These are phyloP conservation scores for Stenodema calcarata DNA, from an alignment of 2,888 invertebrate species.

Conservation along the genomic window DNA sequence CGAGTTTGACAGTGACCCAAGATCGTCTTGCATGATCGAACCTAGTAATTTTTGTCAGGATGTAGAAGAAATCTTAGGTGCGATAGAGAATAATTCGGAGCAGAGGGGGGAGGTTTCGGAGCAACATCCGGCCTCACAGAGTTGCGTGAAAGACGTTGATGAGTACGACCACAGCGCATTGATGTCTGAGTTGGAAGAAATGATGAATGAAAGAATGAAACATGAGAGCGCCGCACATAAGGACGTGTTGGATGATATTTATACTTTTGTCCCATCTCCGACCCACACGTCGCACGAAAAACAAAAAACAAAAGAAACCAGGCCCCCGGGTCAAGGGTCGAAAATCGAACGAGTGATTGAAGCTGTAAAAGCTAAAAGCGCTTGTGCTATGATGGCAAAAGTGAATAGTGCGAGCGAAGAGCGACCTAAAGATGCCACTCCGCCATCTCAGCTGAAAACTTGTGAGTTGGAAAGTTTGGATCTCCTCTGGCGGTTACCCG, in stretches of 20 bases:
- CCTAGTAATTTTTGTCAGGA: constrained; percentile 38
- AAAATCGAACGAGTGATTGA: constrained; percentile 42
- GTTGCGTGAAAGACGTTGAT: constrained; percentile 47
- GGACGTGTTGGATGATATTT: constrained; percentile 52
- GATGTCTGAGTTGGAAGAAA: constrained; percentile 40
- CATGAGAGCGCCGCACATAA: constrained; percentile 21
- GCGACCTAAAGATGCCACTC: constrained; percentile 12
- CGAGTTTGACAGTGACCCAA: constrained; percentile 43
- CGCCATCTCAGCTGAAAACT: constrained; percentile 17
- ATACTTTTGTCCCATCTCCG: constrained; percentile 54
- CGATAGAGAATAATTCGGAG: neutral
- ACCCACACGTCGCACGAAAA: constrained; percentile 14
- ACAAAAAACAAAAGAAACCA: constrained; percentile 28
- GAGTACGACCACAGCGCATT: constrained; percentile 49
- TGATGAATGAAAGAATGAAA: constrained; percentile 43
- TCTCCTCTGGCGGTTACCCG: constrained; percentile 56
- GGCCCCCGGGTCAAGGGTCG: neutral
- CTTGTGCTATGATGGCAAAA: constrained; percentile 23
- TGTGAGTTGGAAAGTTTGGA: constrained; percentile 51
- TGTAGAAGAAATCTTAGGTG: constrained; percentile 24
- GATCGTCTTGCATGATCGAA: constrained; percentile 33
- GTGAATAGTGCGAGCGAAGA: neutral
- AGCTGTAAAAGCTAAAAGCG: constrained; percentile 29
- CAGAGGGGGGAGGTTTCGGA: neutral
- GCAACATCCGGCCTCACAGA: neutral